Evolutionary conservation across 2,113 vertebrate genomes (phyloP).

Genomic region (Bagarius yarrelli): DNA sequence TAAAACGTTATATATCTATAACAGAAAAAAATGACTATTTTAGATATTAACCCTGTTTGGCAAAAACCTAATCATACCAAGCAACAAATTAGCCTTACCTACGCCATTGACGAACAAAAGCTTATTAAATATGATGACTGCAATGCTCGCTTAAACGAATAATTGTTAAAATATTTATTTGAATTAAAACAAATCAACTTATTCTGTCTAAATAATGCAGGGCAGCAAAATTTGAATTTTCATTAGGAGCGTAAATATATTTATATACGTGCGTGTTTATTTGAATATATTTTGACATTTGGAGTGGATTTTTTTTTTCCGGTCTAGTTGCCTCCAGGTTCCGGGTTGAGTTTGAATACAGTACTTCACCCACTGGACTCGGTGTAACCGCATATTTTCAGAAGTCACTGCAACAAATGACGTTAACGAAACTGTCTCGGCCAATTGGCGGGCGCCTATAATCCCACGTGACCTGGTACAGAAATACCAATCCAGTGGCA

Average conservation of each 20-base stretch:
- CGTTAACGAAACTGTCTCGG: constrained; percentile 53
- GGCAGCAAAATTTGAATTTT: background rate
- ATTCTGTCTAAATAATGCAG: background rate
- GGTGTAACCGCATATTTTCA: background rate
- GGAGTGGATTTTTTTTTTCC: no score
- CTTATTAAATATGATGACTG: background rate
- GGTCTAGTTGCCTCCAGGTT: background rate
- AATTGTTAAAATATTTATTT: background rate
- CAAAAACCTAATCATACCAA: background rate
- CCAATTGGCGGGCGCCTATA: constrained; percentile 55
- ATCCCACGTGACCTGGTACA: constrained; percentile 53
- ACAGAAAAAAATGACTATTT: background rate
- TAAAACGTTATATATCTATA: background rate
- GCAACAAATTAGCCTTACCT: constrained; percentile 10
- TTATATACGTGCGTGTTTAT: background rate
- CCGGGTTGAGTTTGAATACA: background rate
- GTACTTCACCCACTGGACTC: background rate
- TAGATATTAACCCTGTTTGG: background rate
- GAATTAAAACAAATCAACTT: background rate
- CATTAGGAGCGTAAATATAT: background rate
- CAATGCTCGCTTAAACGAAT: background rate
- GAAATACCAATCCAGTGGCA: constrained; percentile 48
- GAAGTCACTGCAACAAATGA: constrained; percentile 67
- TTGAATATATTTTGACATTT: background rate
- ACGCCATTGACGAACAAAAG: constrained; percentile 18